Conservation (phyloP, 2,797 vertebrate genomes). For the Thripadectes ignobilis region DNA sequence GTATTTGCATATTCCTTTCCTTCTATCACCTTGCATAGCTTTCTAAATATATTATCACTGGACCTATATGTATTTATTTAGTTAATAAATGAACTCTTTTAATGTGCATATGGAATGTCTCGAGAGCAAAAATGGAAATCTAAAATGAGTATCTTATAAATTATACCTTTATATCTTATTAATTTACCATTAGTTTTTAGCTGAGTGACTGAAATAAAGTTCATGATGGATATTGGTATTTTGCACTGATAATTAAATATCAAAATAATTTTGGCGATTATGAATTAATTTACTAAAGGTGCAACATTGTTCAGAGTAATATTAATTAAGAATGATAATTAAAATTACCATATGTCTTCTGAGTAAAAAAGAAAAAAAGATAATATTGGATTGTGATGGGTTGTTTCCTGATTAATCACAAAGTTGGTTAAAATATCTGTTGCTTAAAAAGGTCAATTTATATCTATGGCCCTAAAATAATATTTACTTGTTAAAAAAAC, state of each 20-base stretch:
- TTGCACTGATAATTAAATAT: slow-evolving; percentile 38
- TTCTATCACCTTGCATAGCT: background rate
- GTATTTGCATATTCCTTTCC: background rate
- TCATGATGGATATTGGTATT: background rate
- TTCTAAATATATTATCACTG: background rate
- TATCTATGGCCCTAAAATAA: background rate
- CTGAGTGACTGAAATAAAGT: background rate
- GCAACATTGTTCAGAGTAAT: slow-evolving; percentile 33
- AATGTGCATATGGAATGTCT: background rate
- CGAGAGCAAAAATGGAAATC: background rate
- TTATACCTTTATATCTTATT: too few relatives aligned
- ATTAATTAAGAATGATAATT: background rate
- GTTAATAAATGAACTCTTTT: background rate
- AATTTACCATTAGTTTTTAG: background rate
- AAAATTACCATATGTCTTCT: background rate
- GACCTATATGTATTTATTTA: background rate
- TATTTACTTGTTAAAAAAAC: background rate
- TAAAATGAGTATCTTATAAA: too few relatives aligned
- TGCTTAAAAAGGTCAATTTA: background rate
- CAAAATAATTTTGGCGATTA: background rate
- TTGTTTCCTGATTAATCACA: background rate
- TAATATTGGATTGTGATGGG: background rate
- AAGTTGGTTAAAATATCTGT: background rate
- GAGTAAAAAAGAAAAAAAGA: background rate
- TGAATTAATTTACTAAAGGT: slow-evolving; percentile 17